phyloP scores from a whole-genome alignment of 2,113 vertebrate species.

The Regulus satrapa region DNA sequence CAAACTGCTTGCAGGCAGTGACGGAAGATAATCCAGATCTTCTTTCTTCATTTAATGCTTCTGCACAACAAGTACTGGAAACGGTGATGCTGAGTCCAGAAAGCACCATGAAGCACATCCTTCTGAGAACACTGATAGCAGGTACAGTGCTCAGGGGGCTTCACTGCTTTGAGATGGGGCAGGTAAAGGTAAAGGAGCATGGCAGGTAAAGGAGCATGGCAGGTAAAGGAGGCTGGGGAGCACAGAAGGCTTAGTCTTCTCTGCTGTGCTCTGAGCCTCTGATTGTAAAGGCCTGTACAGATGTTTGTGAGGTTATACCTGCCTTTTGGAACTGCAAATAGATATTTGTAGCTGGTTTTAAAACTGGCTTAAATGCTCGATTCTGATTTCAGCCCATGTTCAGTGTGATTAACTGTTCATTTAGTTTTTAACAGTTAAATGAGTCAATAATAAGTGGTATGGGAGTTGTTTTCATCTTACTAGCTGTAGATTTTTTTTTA shows the following conservation, averaged over 20 bases:
- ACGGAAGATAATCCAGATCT: slow-evolving; percentile 94
- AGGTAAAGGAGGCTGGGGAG: neutral
- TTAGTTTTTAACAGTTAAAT: neutral
- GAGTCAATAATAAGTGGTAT: neutral
- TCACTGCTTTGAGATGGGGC: neutral
- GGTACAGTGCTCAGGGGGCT: slow-evolving; percentile 57
- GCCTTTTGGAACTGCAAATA: neutral
- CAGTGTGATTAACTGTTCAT: neutral
- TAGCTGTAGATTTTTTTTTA: neutral
- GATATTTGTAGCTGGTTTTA: neutral
- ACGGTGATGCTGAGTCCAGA: slow-evolving; percentile 76
- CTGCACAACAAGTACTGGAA: slow-evolving; percentile 78
- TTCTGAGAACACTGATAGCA: slow-evolving; percentile 86
- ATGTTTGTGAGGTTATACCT: neutral
- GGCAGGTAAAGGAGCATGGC: neutral
- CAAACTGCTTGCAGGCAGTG: slow-evolving; percentile 93
- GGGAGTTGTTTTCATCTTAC: neutral
- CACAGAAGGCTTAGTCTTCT: neutral
- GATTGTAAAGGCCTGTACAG: neutral
- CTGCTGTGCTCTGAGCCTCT: neutral
- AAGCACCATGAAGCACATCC: slow-evolving; percentile 77
- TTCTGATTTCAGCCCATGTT: neutral
- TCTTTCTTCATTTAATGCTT: slow-evolving; percentile 74
- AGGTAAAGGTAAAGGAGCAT: too few relatives aligned
- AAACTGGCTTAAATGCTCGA: neutral